Conservation (phyloP, 1,140 invertebrate species). For the Drosophila suzukii region DNA sequence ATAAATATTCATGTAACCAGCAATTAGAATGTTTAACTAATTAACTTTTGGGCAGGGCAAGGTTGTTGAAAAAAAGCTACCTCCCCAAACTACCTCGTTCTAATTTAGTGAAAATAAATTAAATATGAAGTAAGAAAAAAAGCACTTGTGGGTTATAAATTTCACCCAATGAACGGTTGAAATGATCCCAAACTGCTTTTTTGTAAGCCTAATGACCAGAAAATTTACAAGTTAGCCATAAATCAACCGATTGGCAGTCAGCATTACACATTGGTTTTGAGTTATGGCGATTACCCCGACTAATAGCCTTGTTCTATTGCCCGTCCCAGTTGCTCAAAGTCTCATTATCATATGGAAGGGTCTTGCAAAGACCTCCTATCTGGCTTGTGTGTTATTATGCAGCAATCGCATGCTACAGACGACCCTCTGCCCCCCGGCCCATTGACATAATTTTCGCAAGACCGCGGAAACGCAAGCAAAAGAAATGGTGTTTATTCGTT, state of each 20-base stretch:
- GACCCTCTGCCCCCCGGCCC: slow-evolving; percentile 21
- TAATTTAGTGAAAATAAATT: not conserved
- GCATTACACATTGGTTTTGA: slow-evolving; percentile 21
- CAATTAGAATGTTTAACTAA: not conserved
- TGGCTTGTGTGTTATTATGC: slow-evolving; percentile 13
- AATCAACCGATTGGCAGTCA: slow-evolving; percentile 28
- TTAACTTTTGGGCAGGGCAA: not conserved
- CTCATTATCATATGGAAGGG: slow-evolving; percentile 49
- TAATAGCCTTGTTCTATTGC: slow-evolving; percentile 33
- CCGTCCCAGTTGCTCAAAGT: slow-evolving; percentile 26
- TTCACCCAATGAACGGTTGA: not conserved
- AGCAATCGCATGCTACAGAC: slow-evolving; percentile 39
- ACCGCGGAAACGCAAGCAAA: slow-evolving; percentile 34
- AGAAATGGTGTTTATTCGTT: slow-evolving; percentile 52
- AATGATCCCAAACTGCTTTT: not conserved
- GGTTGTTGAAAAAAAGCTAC: not conserved
- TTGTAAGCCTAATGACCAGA: slow-evolving; percentile 8
- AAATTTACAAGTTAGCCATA: slow-evolving; percentile 29
- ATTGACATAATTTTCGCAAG: slow-evolving; percentile 66
- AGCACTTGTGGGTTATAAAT: not conserved
- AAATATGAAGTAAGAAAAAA: not conserved
- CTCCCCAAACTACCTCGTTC: not conserved
- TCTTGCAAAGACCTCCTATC: slow-evolving; percentile 39
- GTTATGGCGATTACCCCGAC: slow-evolving; percentile 10
- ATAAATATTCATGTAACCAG: no score